These are phyloP conservation scores for Flexamia atlantica DNA, from an alignment of 2,888 invertebrate species.

Conservation along the genomic window DNA sequence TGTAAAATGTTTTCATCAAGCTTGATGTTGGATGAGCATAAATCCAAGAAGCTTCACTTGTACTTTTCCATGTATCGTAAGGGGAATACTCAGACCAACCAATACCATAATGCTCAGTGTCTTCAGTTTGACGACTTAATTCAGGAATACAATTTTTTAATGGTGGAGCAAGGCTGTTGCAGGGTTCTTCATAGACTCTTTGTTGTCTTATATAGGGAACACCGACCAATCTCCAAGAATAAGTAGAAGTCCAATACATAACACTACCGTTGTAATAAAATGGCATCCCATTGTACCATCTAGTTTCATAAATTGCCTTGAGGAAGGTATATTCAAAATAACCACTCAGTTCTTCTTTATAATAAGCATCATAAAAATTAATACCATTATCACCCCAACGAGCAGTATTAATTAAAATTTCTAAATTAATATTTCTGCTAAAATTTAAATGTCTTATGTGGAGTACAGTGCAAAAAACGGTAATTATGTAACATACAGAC, in stretches of 20 bases:
- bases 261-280: not conserved
- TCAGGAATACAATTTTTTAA: not conserved
- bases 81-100: too few relatives aligned
- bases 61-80: too few relatives aligned
- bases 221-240: slow-evolving; percentile 7
- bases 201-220: not conserved
- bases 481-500: not conserved
- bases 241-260: not conserved
- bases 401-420: not conserved
- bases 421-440: not conserved
- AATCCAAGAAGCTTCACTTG: too few relatives aligned
- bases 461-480: not conserved
- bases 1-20: not conserved
- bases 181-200: not conserved
- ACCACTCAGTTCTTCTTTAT: not conserved
- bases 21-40: not conserved
- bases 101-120: not conserved
- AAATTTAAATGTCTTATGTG: not conserved
- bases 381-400: too few relatives aligned
- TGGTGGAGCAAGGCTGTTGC: not conserved
- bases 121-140: not conserved
- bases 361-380: not conserved
- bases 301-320: not conserved
- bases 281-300: slow-evolving; percentile 3
- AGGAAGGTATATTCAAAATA: not conserved